Conservation (phyloP, 2,888 invertebrate species). For the Harmothoe impar region DNA sequence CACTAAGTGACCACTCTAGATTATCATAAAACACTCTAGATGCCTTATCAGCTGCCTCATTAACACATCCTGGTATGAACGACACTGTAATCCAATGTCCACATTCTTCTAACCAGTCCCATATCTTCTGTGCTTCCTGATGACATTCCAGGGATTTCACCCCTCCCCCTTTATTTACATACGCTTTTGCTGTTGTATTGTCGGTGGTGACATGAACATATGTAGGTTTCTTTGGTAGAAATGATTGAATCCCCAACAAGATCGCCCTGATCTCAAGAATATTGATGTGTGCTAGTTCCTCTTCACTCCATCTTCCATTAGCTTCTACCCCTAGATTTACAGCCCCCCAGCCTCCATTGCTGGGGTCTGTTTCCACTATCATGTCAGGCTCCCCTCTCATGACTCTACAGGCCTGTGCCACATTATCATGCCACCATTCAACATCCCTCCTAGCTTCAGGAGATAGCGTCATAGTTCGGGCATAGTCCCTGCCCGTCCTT, state of each 20-base stretch:
- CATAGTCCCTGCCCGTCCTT: too few species aligned
- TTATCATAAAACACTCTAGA: not conserved
- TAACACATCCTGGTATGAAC: not conserved
- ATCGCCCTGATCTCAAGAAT: not conserved
- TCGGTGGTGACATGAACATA: not conserved
- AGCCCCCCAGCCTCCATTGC: not conserved
- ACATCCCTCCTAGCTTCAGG: not conserved
- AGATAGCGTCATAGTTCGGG: not conserved
- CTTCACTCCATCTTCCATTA: not conserved
- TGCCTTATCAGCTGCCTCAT: not conserved
- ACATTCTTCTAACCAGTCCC: not conserved
- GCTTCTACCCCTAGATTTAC: too few species aligned
- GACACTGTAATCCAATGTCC: not conserved
- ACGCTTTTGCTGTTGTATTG: not conserved
- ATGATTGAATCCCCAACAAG: not conserved
- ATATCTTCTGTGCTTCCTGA: not conserved
- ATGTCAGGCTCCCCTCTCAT: not conserved
- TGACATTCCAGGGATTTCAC: not conserved
- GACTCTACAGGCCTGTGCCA: not conserved
- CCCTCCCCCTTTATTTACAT: not conserved
- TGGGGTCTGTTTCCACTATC: not conserved
- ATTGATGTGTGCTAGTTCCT: conserved; percentile 8
- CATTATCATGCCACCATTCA: not conserved
- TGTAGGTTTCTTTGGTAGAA: not conserved
- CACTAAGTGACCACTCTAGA: not conserved